These are phyloP conservation scores for Propithecus coquereli DNA, from an alignment of 2,113 vertebrate genomes.

Conservation along the genomic window DNA sequence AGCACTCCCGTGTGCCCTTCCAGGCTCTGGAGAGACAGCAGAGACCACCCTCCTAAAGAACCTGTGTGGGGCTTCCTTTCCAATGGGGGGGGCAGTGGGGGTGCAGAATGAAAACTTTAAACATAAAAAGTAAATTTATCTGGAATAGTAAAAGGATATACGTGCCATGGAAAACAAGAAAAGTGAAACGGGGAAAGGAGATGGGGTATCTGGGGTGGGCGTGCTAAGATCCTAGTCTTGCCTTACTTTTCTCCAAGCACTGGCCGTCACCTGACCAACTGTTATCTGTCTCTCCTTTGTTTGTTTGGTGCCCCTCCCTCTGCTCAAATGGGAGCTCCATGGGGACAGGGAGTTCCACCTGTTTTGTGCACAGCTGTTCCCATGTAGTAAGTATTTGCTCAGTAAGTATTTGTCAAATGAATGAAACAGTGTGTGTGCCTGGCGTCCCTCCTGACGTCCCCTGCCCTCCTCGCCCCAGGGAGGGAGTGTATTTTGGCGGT, in stretches of 20 bases:
- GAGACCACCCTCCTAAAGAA: background rate
- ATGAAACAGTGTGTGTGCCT: background rate
- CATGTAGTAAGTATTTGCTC: background rate
- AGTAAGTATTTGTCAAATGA: background rate
- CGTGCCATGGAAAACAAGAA: too few relatives aligned
- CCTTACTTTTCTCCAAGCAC: background rate
- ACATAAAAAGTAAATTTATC: background rate
- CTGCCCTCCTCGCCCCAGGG: background rate
- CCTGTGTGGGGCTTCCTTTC: background rate
- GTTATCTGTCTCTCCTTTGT: background rate
- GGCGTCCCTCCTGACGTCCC: background rate
- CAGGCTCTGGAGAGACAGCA: background rate
- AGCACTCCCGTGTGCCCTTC: background rate
- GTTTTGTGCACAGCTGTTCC: background rate
- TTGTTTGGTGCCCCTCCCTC: background rate
- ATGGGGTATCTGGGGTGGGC: too few relatives aligned
- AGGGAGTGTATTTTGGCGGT: background rate
- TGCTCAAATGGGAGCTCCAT: background rate
- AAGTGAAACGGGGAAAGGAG: background rate
- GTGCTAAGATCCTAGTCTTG: too few relatives aligned
- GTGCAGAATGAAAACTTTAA: background rate
- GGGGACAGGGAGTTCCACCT: background rate
- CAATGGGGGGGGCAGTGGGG: accelerated
- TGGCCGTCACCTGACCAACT: background rate
- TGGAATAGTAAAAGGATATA: background rate